Evolutionary conservation across 1,140 invertebrate species (phyloP), one percentile per base, ranked within the genome.

Genomic region (Drosophila obscura): DNA sequence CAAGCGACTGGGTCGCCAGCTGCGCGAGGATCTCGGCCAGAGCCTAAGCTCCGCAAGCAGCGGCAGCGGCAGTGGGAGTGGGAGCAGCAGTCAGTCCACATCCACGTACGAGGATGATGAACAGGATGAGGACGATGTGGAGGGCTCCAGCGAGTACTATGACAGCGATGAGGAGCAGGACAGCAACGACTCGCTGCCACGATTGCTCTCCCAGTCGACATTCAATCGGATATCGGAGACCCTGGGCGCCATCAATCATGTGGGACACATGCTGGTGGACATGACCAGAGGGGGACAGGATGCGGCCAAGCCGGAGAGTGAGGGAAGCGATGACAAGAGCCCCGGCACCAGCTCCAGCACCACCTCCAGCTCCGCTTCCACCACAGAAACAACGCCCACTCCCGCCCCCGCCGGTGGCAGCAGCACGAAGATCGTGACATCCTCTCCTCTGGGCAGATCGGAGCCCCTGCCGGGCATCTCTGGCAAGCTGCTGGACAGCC

Each of bases 231-330:
- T 95, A 87, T 94, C 94, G 1, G 94, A 95, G 92, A 95, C 94
- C 2, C 87, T 95, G 7, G 96, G 95, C 2, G 95, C 95, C 15
- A 91, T 96, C 4, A 97, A 97, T 73, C 96, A 96, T 13, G 95
- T 97, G 0, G 96, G 96, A 0, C 94, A 95, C 81, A 96, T 96
- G 83, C 93, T 97, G 52, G 95, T 97, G 0, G 96, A 97, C 73
- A 96, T 96, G 93, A 96, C 94, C 1, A 91, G 94, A 2, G 94
- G 93, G 4, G 91, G 90, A 1, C 88, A 91, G 44, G 83, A 91
- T 16, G 65, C 49, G 15, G 28, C 50, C 24, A 92, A 89, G 45
- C 49, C 74, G n/a, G 79, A 90, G 45, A 92, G 92, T 5, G 66
- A 56, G 19, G 39, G 49, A 16, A 8, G 92, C 93, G 22, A 51